Evolutionary conservation across 2,113 vertebrate genomes (phyloP).

Genomic region (Onychostoma macrolepis): DNA sequence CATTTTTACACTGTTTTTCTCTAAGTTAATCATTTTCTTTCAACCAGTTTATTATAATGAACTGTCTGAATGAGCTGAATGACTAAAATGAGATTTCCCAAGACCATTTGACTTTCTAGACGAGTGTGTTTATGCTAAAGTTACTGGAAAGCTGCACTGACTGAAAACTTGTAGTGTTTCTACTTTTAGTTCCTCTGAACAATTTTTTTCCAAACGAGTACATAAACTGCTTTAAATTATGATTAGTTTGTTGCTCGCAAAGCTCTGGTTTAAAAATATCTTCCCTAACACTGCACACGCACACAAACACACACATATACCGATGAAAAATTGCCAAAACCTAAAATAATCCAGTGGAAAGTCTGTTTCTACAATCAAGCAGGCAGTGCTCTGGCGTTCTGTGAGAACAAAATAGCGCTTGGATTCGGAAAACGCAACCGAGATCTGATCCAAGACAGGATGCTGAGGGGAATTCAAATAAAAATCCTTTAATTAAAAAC

Average conservation of each 20-base stretch:
- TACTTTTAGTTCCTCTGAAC: neutral
- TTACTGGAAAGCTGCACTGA: neutral
- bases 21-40: neutral
- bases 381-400: neutral
- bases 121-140: neutral
- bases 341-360: neutral
- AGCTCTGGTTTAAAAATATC: neutral
- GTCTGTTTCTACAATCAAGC: neutral
- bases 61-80: neutral
- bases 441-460: slow-evolving; percentile 22
- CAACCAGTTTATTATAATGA: neutral
- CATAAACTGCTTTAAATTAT: neutral
- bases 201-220: neutral
- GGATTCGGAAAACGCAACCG: neutral
- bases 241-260: neutral
- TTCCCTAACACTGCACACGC: neutral
- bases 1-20: neutral
- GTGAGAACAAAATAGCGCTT: neutral
- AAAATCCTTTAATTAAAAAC: slow-evolving; percentile 36
- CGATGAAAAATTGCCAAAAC: neutral
- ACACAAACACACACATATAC: neutral
- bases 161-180: neutral
- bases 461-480: slow-evolving; percentile 27
- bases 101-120: neutral
- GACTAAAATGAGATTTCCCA: neutral